Evolutionary conservation across 1,140 invertebrate genomes (phyloP), one percentile per base, ranked within the genome.

Genomic region (Bombus cullumanus): DNA sequence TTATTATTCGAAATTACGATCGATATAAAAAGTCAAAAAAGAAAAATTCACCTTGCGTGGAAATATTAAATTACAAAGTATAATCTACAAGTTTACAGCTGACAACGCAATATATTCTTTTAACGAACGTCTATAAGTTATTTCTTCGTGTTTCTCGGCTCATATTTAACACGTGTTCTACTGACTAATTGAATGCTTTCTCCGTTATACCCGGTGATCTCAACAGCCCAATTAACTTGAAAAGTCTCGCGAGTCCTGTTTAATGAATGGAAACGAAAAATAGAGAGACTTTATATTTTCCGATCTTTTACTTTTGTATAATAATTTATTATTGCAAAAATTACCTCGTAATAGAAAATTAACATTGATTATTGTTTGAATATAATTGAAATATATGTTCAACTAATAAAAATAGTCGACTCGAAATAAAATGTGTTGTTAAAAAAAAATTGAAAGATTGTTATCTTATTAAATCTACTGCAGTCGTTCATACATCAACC

Each of bases 81-180:
- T 62, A 77, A 64, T 62, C 25, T 41, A n/a, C 57, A 41, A 59
- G 81, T 69, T 69, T 68, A 47, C 12, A 28, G 47, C 28, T 41
- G 81, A 69, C 47, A 25, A 31, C n/a, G 37, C 13, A 31, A 75
- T 31, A 47, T 34, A 25, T 83, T 77, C 28, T 39, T 77, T n/a
- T 68, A 83, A 83, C 74, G 47, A 57, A 69, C n/a, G n/a, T n/a
- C 81, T 77, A 78, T 78, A 57, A 83, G 2, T 83, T 83, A 83
- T 77, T 68, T 83, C 43, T 76, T 68, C 62, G 2, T 34, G 2
- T 69, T 69, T 31, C 72, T 8, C 3, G 5, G 28, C 28, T 72
- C 34, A 18, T 34, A 69, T 53, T 69, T 69, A 66, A 64, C 18
- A 64, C 28, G 25, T 28, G 15, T 37, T 53, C 10, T 8, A 4